These are phyloP conservation scores for Drosophila heteroneura DNA, from an alignment of 2,888 invertebrate genomes.

Conservation along the genomic window DNA sequence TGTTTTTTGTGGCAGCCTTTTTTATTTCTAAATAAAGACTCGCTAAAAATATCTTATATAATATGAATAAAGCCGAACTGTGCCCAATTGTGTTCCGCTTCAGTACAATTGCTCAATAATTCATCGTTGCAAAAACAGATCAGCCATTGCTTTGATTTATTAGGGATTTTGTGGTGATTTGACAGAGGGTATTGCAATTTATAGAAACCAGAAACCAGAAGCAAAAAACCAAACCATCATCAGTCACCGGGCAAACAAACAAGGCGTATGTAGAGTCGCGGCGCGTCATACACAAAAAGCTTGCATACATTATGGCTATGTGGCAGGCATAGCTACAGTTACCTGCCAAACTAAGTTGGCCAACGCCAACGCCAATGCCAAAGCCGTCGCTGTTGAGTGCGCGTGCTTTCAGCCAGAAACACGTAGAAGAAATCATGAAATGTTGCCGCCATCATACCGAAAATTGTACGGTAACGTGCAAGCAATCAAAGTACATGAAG, in stretches of 20 bases:
- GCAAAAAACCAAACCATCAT: slow-evolving; percentile 68
- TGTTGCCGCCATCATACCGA: slow-evolving; percentile 81
- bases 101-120: slow-evolving; percentile 3
- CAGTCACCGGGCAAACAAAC: slow-evolving; percentile 69
- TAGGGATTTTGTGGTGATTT: slow-evolving; percentile 6
- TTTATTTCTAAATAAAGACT: not conserved
- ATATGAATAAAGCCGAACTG: not conserved
- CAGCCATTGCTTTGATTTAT: slow-evolving; percentile 58
- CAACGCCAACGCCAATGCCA: not conserved
- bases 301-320: slow-evolving; percentile 59
- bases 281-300: slow-evolving; percentile 30
- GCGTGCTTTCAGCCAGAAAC: slow-evolving; percentile 69
- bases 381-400: slow-evolving; percentile 27
- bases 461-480: slow-evolving; percentile 80
- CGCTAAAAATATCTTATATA: not conserved
- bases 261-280: slow-evolving; percentile 20
- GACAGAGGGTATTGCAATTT: not conserved
- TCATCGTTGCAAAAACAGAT: not conserved
- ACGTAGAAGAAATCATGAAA: slow-evolving; percentile 82
- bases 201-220: slow-evolving; percentile 7
- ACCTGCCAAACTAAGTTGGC: slow-evolving; percentile 18
- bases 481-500: slow-evolving; percentile 77
- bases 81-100: not conserved
- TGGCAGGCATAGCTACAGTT: slow-evolving; percentile 22
- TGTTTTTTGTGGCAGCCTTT: not conserved